These are phyloP conservation scores for Tolypeutes matacus DNA, from an alignment of 2,797 vertebrate species.

Conservation along the genomic window DNA sequence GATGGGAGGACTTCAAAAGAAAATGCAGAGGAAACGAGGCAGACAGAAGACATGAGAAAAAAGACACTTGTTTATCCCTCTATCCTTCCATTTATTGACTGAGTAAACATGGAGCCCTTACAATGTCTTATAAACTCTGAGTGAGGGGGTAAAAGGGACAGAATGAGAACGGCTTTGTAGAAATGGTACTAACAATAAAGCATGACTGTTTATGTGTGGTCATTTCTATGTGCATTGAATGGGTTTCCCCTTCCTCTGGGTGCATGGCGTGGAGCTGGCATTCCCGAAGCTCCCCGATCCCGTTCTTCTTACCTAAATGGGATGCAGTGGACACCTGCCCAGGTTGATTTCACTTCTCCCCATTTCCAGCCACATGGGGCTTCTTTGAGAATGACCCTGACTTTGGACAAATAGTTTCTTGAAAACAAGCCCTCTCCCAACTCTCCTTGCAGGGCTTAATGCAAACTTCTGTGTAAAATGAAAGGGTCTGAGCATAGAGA, in stretches of 20 bases:
- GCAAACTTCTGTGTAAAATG: neutral
- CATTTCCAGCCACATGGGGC: neutral
- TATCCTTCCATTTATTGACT: neutral
- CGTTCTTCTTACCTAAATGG: neutral
- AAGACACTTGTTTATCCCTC: neutral
- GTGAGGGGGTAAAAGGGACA: neutral
- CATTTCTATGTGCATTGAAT: neutral
- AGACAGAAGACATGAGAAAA: neutral
- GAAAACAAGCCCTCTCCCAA: neutral
- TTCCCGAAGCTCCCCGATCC: neutral
- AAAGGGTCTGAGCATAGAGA: neutral
- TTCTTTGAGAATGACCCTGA: neutral
- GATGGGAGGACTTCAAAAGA: neutral
- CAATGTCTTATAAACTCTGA: neutral
- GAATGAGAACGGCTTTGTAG: neutral
- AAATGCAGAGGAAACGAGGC: neutral
- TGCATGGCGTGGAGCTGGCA: no score
- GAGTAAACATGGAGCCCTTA: neutral
- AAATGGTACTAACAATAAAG: neutral
- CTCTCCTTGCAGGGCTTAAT: neutral
- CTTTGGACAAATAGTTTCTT: neutral
- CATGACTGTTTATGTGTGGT: neutral
- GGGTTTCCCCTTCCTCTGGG: accelerated
- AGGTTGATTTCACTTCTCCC: neutral
- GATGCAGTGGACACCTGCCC: no score